Conservation (phyloP, 2,888 invertebrate species). For the Ophion costatus region DNA sequence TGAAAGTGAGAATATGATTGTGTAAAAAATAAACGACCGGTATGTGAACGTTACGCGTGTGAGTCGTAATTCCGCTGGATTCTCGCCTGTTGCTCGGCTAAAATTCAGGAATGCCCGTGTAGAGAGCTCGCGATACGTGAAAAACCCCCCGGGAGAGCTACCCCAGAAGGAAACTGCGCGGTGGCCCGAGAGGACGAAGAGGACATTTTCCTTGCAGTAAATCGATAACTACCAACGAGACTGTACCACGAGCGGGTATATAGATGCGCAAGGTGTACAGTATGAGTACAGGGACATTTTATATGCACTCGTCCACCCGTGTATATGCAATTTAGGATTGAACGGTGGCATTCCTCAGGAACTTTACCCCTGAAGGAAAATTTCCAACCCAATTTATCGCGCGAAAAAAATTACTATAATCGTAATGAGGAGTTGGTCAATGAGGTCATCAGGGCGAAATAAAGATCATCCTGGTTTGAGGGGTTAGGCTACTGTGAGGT, state of each 20-base stretch:
- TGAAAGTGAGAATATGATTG: slow-evolving; percentile 24
- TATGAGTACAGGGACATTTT: too few species aligned
- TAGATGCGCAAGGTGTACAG: too few species aligned
- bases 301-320: background rate
- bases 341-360: too few species aligned
- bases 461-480: too few species aligned
- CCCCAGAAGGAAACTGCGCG: background rate
- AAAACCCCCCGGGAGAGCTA: slow-evolving; percentile 1
- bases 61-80: slow-evolving; percentile 30
- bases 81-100: slow-evolving; percentile 55
- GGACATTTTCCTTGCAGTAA: slow-evolving; percentile 43
- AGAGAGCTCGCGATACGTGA: slow-evolving; percentile 12
- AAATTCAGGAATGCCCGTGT: slow-evolving; percentile 37
- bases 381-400: too few species aligned
- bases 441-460: too few species aligned
- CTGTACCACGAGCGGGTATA: slow-evolving; percentile 5
- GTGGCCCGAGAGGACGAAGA: background rate
- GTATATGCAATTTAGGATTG: too few species aligned
- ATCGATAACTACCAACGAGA: slow-evolving; percentile 61
- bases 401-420: too few species aligned
- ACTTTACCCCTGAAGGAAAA: too few species aligned
- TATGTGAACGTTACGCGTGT: slow-evolving; percentile 10
- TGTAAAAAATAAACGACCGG: slow-evolving; percentile 38
- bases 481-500: too few species aligned
- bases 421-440: too few species aligned